Base-by-base conservation (phyloP, 64 coral and sea anemone species). In the Platygyra sinensis region DNA sequence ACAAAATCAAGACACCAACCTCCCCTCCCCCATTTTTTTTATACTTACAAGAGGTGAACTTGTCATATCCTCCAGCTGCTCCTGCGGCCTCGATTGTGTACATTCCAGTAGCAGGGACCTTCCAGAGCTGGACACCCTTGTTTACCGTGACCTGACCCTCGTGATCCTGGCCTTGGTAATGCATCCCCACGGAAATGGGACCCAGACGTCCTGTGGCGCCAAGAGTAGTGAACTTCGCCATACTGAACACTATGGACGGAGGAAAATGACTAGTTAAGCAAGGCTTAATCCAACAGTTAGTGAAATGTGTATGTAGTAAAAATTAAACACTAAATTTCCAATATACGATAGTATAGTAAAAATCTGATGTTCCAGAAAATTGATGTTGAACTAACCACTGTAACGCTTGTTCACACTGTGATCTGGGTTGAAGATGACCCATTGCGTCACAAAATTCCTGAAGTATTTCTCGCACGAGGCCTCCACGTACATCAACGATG, bases 401-500 rank as follows among this genome's bases (percentile, higher is more conserved):
- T 90, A 96, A 61, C 94, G 89, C 59, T 93, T 99, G 55, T 94
- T 76, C 1, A 88, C 77, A 28, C 80, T 92, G 18, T 93, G 87
- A 3, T 67, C 87, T 12, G 94, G 97, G 55, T 99, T 99, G 61
- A 85, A 88, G 18, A 99, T 93, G 5, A 96, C 73, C 97, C 97
- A 99, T 38, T 87, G 71, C 1, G 97, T 99, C 20, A 96, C 97
- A 74, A 96, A 99, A 24, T 90, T 95, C 36, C 86, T 93, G 88
- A 99, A 99, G 80, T 95, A 99, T 62, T 94, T 99, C 78, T 99
- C 97, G 60, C 97, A 99, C 29, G 97, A 99, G 62, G 94, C 91
- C 78, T 99, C 97, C 4, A 99, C 97, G 46, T 93, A 99, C 46
- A 99, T 96, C 91, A 96, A 78, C 3, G 97, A 62, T 4, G 97